These are phyloP conservation scores for Rhagoletis pomonella DNA, from an alignment of 1,140 invertebrate genomes.

Conservation along the genomic window DNA sequence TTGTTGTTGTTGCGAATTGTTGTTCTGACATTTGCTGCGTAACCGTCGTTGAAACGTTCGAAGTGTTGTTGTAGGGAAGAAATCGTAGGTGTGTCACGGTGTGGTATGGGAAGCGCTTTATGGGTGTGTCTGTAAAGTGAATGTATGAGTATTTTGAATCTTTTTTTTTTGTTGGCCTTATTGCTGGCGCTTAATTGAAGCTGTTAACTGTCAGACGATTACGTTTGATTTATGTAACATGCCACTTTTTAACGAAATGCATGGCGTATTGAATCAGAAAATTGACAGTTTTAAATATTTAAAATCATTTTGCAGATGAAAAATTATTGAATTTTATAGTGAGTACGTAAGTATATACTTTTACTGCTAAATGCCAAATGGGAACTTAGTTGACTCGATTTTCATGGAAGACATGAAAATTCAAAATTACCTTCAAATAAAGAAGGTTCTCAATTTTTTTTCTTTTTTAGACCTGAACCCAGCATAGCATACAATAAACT, in stretches of 20 bases:
- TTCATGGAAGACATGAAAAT: no score
- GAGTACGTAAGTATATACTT: no score
- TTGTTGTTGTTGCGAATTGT: constrained; percentile 1
- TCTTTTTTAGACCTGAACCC: no score
- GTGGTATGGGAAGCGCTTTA: neutral
- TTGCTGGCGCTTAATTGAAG: constrained; percentile 14
- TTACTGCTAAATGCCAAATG: no score
- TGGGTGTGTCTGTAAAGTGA: neutral
- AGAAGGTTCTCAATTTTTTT: no score
- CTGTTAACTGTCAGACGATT: constrained; percentile 11
- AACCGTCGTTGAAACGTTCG: neutral
- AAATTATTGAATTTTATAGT: no score
- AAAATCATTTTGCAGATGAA: no score
- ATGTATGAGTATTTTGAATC: no score
- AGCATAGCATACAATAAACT: no score
- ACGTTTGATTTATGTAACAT: neutral
- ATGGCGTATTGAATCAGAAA: neutral
- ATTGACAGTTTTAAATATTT: no score
- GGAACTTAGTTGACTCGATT: no score
- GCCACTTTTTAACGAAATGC: neutral
- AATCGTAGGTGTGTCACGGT: neutral
- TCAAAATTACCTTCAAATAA: no score
- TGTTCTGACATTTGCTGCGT: constrained; percentile 6
- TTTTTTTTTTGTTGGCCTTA: neutral
- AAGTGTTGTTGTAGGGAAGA: neutral